A percentile compares a stretch with the other conserved stretches of the same genome.
These are phyloP conservation scores for Chrysomela aeneicollis DNA, from an alignment of 2,888 invertebrate genomes.

Conservation along the genomic window DNA sequence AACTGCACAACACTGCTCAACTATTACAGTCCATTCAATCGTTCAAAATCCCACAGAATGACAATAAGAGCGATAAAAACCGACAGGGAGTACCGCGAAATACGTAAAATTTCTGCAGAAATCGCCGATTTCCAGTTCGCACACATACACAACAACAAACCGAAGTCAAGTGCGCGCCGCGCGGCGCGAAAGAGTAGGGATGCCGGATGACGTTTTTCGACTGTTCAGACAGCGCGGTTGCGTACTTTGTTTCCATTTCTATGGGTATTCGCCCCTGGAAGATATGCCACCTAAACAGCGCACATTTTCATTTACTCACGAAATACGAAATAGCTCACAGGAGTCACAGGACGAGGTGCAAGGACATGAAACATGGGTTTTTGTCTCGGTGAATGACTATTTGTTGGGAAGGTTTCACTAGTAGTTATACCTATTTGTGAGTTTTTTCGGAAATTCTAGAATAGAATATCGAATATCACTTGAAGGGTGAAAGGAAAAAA, in stretches of 20 bases:
- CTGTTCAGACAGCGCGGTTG: constrained; percentile 23
- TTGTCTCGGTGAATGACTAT: no score
- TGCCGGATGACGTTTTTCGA: constrained; percentile 14
- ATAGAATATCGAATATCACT: no score
- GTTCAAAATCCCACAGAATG: not conserved
- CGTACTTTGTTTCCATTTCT: constrained; percentile 20
- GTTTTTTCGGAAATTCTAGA: no score
- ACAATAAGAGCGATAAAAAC: not conserved
- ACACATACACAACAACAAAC: constrained; percentile 13
- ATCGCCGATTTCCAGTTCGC: constrained; percentile 9
- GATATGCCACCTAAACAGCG: constrained; percentile 15
- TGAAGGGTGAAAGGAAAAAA: no score
- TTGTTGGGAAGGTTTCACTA: no score
- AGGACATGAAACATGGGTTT: no score
- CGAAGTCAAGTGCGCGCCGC: constrained; percentile 3
- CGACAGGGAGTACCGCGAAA: constrained; percentile 1
- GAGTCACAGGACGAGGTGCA: no score
- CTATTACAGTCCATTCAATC: not conserved
- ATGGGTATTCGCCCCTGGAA: constrained; percentile 18
- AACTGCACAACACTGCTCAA: not conserved
- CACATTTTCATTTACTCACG: not conserved
- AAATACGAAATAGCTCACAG: no score
- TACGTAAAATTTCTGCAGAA: constrained; percentile 16
- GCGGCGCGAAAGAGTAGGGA: constrained; percentile 1
- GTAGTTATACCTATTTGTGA: no score